Evolutionary conservation across 2,888 invertebrate genomes (phyloP).

Genomic region (Lagria hirta): DNA sequence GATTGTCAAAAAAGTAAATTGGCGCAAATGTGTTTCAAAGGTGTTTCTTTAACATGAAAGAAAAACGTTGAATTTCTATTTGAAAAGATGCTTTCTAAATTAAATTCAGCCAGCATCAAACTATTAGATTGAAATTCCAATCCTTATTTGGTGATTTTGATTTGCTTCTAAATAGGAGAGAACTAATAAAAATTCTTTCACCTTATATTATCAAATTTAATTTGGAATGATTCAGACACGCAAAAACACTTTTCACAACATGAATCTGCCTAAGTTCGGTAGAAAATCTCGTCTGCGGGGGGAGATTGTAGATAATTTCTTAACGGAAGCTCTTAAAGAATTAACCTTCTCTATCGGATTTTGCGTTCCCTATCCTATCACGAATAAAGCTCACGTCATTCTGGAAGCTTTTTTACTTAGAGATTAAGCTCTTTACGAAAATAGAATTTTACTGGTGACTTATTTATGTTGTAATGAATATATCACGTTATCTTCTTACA

Average conservation of each 20-base stretch:
- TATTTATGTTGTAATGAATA: too few species aligned
- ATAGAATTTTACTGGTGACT: too few species aligned
- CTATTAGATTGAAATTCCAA: conserved; percentile 10
- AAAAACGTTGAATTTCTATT: too few species aligned
- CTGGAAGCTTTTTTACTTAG: not conserved
- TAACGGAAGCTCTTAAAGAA: conserved; percentile 37
- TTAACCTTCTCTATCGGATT: conserved; percentile 35
- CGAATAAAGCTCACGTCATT: conserved; percentile 25
- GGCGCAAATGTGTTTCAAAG: conserved; percentile 33
- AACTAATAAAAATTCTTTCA: conserved; percentile 14
- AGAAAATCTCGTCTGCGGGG: conserved; percentile 20
- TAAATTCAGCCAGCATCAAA: not conserved
- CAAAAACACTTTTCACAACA: conserved; percentile 23
- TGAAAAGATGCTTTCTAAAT: conserved; percentile 4
- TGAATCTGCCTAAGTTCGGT: conserved; percentile 20
- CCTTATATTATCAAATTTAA: conserved; percentile 22
- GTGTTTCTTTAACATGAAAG: conserved; percentile 24
- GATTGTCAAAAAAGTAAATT: conserved; percentile 35
- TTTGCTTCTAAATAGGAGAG: conserved; percentile 1
- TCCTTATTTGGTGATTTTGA: too few species aligned
- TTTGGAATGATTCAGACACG: conserved; percentile 17
- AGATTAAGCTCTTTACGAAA: conserved; percentile 1
- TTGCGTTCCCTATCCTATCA: conserved; percentile 24
- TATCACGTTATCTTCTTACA: too few species aligned
- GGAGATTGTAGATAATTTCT: conserved; percentile 35